phyloP scores from a whole-genome alignment of 2,888 invertebrate species.

The Leptothorax acervorum region DNA sequence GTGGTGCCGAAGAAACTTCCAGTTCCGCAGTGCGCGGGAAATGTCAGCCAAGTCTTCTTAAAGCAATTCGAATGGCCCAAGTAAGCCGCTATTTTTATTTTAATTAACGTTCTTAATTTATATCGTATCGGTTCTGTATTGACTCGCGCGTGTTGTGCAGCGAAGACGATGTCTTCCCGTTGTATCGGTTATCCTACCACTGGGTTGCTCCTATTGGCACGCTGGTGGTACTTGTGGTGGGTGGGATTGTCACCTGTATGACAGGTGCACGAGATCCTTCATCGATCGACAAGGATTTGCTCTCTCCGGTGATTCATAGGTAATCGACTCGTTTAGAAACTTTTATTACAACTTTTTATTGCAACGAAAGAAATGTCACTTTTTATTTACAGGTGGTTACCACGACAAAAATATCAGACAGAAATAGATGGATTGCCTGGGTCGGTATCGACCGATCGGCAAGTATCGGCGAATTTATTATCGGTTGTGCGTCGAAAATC shows the following conservation, averaged over 20 bases:
- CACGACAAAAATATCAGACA: conserved; percentile 69
- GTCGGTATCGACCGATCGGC: conserved; percentile 51
- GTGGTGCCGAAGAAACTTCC: conserved; percentile 88
- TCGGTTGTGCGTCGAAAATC: conserved; percentile 64
- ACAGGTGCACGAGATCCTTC: conserved; percentile 87
- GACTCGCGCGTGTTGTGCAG: conserved; percentile 65
- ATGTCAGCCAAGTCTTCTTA: conserved; percentile 79
- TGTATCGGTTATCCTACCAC: conserved; percentile 93
- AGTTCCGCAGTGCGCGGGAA: conserved; percentile 83
- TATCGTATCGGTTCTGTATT: neutral
- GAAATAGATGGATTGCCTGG: conserved; percentile 56
- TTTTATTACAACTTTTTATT: neutral
- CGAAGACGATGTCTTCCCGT: conserved; percentile 88
- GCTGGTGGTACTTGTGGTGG: conserved; percentile 89
- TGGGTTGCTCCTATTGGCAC: conserved; percentile 93
- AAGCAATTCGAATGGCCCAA: conserved; percentile 74
- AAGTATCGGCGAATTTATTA: conserved; percentile 59
- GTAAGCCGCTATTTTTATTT: conserved; percentile 56
- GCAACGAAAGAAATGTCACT: neutral
- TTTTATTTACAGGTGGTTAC: conserved; percentile 75
- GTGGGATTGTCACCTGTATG: conserved; percentile 88
- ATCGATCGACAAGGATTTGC: conserved; percentile 87
- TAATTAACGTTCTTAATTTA: neutral
- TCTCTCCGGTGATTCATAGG: conserved; percentile 88
- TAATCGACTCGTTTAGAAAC: conserved; percentile 65